A percentile compares a stretch with the other conserved stretches of the same genome.
Conservation (phyloP, 2,797 vertebrate species). For the Etheostoma perlongum region DNA sequence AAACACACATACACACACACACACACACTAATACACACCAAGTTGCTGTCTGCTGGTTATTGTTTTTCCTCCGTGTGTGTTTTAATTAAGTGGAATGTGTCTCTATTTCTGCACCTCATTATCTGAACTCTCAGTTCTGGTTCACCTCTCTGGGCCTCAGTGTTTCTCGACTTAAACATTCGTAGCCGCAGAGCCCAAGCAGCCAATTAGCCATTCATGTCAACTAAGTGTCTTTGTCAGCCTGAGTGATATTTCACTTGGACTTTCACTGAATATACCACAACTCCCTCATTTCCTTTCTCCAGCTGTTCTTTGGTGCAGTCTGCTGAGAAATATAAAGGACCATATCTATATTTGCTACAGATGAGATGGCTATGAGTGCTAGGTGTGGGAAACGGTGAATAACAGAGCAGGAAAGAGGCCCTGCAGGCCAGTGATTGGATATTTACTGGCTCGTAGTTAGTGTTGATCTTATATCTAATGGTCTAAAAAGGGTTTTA, state of each 20-base stretch:
- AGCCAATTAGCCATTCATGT: constrained; percentile 82
- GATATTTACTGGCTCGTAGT: neutral
- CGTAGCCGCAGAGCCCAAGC: constrained; percentile 53
- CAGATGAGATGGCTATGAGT: neutral
- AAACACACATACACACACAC: neutral
- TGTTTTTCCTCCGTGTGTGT: constrained; percentile 42
- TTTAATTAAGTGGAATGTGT: constrained; percentile 68
- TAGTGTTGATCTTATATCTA: neutral
- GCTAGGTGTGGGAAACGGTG: neutral
- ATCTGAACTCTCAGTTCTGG: constrained; percentile 45
- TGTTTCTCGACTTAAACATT: constrained; percentile 21
- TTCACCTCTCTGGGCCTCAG: constrained; percentile 68
- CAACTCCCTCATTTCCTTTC: neutral
- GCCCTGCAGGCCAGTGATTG: neutral
- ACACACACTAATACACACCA: neutral
- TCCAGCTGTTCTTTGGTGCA: neutral
- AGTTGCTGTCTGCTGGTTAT: constrained; percentile 6
- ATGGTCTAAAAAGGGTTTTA: neutral
- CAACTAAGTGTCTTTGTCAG: constrained; percentile 76
- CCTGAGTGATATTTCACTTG: constrained; percentile 72
- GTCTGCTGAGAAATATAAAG: neutral
- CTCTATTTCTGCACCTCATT: constrained; percentile 65
- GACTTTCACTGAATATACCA: constrained; percentile 28
- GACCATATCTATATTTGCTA: neutral
- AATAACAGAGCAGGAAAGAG: neutral